A percentile compares a stretch with the other conserved stretches of the same genome.
Conservation (phyloP, 2,797 vertebrate species). For the Lutra lutra region DNA sequence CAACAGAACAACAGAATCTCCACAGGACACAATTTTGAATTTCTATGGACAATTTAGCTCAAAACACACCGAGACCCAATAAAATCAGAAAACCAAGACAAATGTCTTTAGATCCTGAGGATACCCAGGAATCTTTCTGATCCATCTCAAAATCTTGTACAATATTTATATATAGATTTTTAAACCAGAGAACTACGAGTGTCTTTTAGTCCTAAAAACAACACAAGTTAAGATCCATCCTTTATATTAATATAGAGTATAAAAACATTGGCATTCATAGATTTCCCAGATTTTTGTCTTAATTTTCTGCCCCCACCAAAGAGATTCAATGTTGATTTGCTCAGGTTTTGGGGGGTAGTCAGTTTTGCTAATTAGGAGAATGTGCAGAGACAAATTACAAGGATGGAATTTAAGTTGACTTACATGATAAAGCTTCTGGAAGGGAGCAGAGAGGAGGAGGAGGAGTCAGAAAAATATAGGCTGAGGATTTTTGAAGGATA, state of each 20-base stretch:
- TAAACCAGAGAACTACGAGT: background rate
- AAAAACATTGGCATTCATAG: background rate
- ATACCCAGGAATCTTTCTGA: background rate
- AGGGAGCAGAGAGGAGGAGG: background rate
- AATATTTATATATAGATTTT: background rate
- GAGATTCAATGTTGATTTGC: background rate
- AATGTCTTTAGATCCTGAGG: background rate
- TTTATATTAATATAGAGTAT: background rate
- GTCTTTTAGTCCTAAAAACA: background rate
- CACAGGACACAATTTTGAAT: background rate
- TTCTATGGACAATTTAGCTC: background rate
- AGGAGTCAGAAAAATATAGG: background rate
- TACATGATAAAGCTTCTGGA: background rate
- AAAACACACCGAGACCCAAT: background rate
- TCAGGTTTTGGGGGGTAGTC: background rate
- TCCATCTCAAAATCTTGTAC: background rate
- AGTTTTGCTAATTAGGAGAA: background rate
- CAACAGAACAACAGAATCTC: background rate
- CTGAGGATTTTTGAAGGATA: background rate
- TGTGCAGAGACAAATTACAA: background rate
- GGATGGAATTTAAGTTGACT: background rate
- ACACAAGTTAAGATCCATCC: background rate
- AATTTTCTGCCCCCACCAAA: background rate
- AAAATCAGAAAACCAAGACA: slow-evolving; percentile 1
- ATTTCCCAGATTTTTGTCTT: background rate